Conservation (phyloP, 2,888 invertebrate species). For the Lamproptera curius region DNA sequence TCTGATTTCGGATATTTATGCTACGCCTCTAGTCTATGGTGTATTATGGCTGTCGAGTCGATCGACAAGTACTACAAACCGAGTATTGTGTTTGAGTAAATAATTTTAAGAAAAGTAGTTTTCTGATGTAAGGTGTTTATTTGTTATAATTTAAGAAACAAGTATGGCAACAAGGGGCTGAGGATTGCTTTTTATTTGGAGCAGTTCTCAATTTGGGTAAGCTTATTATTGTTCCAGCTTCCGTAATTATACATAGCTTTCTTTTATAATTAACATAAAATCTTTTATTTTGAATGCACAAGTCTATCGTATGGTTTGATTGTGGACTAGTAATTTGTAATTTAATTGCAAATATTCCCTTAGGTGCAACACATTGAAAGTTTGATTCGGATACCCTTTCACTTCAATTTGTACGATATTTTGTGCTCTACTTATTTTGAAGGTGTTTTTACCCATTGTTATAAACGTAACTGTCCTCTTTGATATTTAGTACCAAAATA, state of each 20-base stretch:
- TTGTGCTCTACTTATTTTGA: conserved; percentile 72
- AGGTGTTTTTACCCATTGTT: conserved; percentile 35
- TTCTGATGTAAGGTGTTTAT: conserved; percentile 20
- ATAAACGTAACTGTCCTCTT: conserved; percentile 15
- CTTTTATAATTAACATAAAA: conserved; percentile 18
- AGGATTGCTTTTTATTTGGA: conserved; percentile 44
- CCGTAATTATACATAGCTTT: conserved; percentile 33
- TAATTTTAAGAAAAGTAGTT: conserved; percentile 48
- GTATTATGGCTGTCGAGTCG: conserved; percentile 60
- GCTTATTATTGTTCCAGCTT: conserved; percentile 46
- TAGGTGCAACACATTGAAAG: conserved; percentile 19
- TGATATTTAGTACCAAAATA: conserved; percentile 2
- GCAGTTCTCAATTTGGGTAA: conserved; percentile 54
- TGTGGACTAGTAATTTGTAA: background rate
- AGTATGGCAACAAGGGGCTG: conserved; percentile 61
- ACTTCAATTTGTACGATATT: conserved; percentile 71
- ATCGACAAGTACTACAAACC: conserved; percentile 45
- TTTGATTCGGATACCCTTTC: conserved; percentile 62
- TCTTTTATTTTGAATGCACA: background rate
- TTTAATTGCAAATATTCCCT: conserved; percentile 1
- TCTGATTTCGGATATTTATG: background rate
- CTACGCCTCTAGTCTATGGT: conserved; percentile 37
- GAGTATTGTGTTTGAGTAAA: conserved; percentile 25
- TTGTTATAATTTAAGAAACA: conserved; percentile 37
- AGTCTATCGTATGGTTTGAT: background rate